phyloP scores from a whole-genome alignment of 1,140 invertebrate genomes.

The Nymphalis io region DNA sequence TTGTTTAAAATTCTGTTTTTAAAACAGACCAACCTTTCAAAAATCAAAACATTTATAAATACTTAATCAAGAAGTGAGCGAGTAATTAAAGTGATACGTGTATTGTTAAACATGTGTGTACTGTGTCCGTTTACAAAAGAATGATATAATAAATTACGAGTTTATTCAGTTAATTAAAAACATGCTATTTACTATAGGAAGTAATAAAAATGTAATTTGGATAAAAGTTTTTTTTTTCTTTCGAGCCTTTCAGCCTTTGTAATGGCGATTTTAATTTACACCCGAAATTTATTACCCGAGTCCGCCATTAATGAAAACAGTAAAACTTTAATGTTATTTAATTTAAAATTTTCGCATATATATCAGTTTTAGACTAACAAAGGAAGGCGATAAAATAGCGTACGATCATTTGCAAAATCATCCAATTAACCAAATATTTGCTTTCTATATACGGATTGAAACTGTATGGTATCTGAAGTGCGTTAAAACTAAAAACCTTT shows the following conservation, averaged over 20 bases:
- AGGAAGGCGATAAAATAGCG: neutral
- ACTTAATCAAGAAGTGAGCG: no score
- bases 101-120: neutral
- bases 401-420: neutral
- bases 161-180: constrained; percentile 1
- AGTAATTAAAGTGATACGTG: no score
- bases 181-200: neutral
- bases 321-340: neutral
- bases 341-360: neutral
- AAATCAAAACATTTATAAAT: no score
- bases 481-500: constrained; percentile 12
- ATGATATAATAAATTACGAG: neutral
- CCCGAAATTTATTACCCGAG: neutral
- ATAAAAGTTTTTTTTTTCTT: neutral
- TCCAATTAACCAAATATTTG: neutral
- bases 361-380: neutral
- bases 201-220: constrained; percentile 7
- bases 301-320: neutral
- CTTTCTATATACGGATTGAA: neutral
- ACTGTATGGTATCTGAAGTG: neutral
- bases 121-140: neutral
- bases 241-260: neutral
- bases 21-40: no score
- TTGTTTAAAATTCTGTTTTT: no score
- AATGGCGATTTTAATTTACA: constrained; percentile 2